Evolutionary conservation across 2,113 vertebrate genomes (phyloP), one percentile per base, ranked within the genome.

Genomic region (Microcebus lehilahytsara): DNA sequence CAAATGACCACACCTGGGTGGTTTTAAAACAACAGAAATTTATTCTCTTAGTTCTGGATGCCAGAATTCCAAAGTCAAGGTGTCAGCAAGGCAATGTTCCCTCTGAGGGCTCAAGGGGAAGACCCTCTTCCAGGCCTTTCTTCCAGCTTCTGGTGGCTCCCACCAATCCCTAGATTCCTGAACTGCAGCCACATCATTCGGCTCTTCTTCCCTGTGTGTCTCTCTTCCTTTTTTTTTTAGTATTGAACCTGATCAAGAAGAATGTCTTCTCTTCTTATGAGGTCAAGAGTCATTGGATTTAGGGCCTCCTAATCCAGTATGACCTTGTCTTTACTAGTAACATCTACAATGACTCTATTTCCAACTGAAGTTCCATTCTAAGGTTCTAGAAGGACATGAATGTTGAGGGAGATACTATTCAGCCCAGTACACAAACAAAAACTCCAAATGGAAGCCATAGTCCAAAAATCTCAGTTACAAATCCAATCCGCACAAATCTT

Each of bases 41-140:
- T 6, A 34, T 71, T 49, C 25, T 37, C 22, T 42, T 10, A 4
- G 79, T 27, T 32, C 37, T 23, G 34, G 67, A 37, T 66, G 32
- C 66, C 22, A 3, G 60, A 49, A 56, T 32, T 81, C n/a, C 4
- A 25, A 53, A 62, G 42, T 27, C 37, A 19, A 42, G 69, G 83
- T 12, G 49, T 81, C 22, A 1, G 42, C 46, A 67, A 25, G 40
- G 42, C 32, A 0, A 0, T 0, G 10, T 2, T 0, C 37, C 49
- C 16, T 81, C 66, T n/a, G 64, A 7, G 49, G 67, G 5, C 17
- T 32, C n/a, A 5, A 10, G 30, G 5, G 34, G 5, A 49, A 10
- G 51, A 30, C 4, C 2, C 34, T 89, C 34, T 89, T 58, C 37
- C 27, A 22, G 16, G 8, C 14, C 23, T 66, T 77, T 42, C 46